phyloP scores from a whole-genome alignment of 2,113 vertebrate species.

The Dicentrarchus labrax region DNA sequence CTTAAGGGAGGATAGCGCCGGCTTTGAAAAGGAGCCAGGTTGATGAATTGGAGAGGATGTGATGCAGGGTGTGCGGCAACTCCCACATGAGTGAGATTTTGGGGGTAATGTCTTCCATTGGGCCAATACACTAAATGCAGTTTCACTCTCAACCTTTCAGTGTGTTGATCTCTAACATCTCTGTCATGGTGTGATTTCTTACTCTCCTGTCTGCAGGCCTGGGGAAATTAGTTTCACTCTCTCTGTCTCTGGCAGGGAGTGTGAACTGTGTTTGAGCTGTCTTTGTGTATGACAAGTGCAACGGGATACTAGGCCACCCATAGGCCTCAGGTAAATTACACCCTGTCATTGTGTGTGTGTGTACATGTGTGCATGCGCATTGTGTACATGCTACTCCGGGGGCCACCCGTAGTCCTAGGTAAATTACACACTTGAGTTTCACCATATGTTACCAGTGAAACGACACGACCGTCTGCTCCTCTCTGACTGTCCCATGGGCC shows the following conservation, averaged over 20 bases:
- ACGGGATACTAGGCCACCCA: slow-evolving; percentile 79
- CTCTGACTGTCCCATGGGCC: slow-evolving; percentile 67
- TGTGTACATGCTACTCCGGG: slow-evolving; percentile 10
- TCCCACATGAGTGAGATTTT: slow-evolving; percentile 69
- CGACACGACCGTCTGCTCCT: slow-evolving; percentile 76
- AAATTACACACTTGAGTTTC: slow-evolving; percentile 83
- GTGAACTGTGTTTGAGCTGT: slow-evolving; percentile 72
- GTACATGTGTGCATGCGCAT: slow-evolving; percentile 18
- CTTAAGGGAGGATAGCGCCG: slow-evolving; percentile 26
- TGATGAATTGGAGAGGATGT: slow-evolving; percentile 79
- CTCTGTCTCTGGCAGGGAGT: slow-evolving; percentile 43
- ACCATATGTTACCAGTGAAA: slow-evolving; percentile 79
- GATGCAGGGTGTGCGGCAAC: slow-evolving; percentile 60
- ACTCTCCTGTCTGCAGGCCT: slow-evolving; percentile 45
- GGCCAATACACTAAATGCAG: slow-evolving; percentile 12
- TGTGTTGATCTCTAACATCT: slow-evolving; percentile 46
- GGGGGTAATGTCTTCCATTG: slow-evolving; percentile 38
- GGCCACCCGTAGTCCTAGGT: slow-evolving; percentile 79
- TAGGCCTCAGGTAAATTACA: slow-evolving; percentile 82
- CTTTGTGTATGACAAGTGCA: slow-evolving; percentile 74
- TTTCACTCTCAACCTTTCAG: background rate
- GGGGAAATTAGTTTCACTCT: slow-evolving; percentile 71
- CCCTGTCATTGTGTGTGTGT: slow-evolving; percentile 67
- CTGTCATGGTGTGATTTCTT: slow-evolving; percentile 68
- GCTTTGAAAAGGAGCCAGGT: slow-evolving; percentile 75